phyloP scores from a whole-genome alignment of 2,113 vertebrate genomes.

The Tringa solitaria region DNA sequence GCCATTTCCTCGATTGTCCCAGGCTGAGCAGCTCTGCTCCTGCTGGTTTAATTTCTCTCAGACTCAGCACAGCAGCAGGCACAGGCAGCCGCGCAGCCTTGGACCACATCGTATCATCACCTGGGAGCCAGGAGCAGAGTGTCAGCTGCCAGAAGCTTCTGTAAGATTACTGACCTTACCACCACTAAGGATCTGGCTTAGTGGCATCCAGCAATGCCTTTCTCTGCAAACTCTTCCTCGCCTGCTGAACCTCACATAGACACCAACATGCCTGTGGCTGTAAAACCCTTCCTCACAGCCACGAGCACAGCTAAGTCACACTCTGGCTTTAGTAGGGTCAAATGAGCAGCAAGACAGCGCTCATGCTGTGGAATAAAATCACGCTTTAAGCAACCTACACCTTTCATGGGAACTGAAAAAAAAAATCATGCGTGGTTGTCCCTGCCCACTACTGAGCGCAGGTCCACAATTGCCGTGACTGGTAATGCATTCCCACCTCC shows the following conservation, averaged over 20 bases:
- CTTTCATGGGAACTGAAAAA: not conserved
- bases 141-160: not conserved
- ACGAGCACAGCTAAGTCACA: not conserved
- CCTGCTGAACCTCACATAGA: not conserved
- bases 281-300: not conserved
- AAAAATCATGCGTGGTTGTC: not conserved
- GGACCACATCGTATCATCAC: not conserved
- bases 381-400: not conserved
- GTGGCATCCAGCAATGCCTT: not conserved
- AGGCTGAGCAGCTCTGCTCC: not conserved
- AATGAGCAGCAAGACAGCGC: not conserved
- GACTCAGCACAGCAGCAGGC: not conserved
- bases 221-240: not conserved
- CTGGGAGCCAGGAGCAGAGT: not conserved
- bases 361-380: not conserved
- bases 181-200: not conserved
- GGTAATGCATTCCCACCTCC: not conserved
- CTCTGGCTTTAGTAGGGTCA: not conserved
- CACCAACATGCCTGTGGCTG: not conserved
- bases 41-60: not conserved
- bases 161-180: not conserved
- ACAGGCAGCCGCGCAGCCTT: not conserved
- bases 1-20: not conserved
- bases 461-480: not conserved
- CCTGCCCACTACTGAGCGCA: not conserved